These are phyloP conservation scores for Brachionus angularis DNA, from an alignment of 1,140 invertebrate genomes.

Conservation along the genomic window DNA sequence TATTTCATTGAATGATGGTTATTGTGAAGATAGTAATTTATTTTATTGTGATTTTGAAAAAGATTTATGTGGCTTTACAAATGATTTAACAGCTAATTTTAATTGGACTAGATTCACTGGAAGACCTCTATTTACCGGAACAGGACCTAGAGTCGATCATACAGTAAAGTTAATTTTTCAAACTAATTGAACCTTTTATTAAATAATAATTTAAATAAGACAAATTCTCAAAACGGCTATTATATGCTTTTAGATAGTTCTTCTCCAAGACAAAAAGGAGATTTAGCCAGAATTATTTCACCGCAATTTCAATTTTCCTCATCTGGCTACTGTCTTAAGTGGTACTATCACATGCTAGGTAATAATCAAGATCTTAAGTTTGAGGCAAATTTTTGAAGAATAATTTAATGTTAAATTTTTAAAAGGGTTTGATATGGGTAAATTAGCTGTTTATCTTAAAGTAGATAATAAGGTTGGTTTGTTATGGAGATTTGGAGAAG, in stretches of 20 bases:
- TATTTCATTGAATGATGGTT: slow-evolving; percentile 46
- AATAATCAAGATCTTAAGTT: not conserved
- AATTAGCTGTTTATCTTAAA: slow-evolving; percentile 36
- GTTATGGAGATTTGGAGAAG: slow-evolving; percentile 33
- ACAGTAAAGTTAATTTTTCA: slow-evolving; percentile 48
- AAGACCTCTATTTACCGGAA: slow-evolving; percentile 52
- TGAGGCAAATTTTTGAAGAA: too few species aligned
- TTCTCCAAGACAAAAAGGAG: slow-evolving; percentile 1
- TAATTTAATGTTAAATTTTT: too few species aligned
- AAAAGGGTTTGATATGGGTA: slow-evolving; percentile 45
- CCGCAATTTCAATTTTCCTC: slow-evolving; percentile 5
- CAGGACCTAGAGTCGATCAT: slow-evolving; percentile 53
- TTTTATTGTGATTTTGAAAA: slow-evolving; percentile 69
- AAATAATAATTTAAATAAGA: too few species aligned
- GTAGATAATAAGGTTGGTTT: slow-evolving; percentile 19
- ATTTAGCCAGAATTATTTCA: slow-evolving; percentile 27
- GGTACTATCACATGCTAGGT: slow-evolving; percentile 46
- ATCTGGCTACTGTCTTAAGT: slow-evolving; percentile 42
- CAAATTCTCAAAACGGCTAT: slow-evolving; percentile 19
- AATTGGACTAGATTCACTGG: slow-evolving; percentile 68
- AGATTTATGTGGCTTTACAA: slow-evolving; percentile 69
- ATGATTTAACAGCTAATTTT: slow-evolving; percentile 70
- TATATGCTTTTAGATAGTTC: slow-evolving; percentile 37
- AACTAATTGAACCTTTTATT: too few species aligned
- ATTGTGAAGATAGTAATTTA: slow-evolving; percentile 45